Percentiles rank a stretch among this genome's conserved stretches.
Conservation (phyloP, 1,140 invertebrate species). For the Drosophila carrolli region DNA sequence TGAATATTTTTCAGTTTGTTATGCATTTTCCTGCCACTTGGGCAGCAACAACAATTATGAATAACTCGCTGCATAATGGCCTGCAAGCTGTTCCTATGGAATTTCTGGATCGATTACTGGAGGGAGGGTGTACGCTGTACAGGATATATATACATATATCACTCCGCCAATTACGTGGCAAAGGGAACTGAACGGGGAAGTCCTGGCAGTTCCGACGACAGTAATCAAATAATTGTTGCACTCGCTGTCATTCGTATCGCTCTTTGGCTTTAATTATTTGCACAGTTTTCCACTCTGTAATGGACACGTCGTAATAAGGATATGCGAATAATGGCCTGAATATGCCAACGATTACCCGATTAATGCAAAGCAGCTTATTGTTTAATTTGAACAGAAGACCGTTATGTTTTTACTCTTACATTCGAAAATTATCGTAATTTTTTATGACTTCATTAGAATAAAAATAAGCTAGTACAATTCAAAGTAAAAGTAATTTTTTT, state of each 20-base stretch:
- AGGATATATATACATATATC: constrained; percentile 54
- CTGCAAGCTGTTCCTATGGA: constrained; percentile 43
- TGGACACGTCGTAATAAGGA: constrained; percentile 42
- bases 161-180: constrained; percentile 67
- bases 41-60: constrained; percentile 78
- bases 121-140: constrained; percentile 10
- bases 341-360: constrained; percentile 31
- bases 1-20: constrained; percentile 81
- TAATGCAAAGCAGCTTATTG: constrained; percentile 3
- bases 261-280: constrained; percentile 73
- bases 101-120: constrained; percentile 27
- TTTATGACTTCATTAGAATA: too few relatives aligned
- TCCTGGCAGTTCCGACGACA: constrained; percentile 54
- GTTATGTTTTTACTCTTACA: not conserved
- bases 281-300: constrained; percentile 56
- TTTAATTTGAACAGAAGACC: not conserved
- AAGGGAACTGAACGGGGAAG: constrained; percentile 10
- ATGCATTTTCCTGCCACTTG: constrained; percentile 78
- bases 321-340: constrained; percentile 28
- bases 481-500: too few relatives aligned
- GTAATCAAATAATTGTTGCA: constrained; percentile 83
- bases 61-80: constrained; percentile 73
- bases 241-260: constrained; percentile 63
- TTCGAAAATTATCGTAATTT: not conserved
- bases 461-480: too few relatives aligned